Percentiles rank a stretch among this genome's conserved stretches.
phyloP scores from a whole-genome alignment of 2,888 invertebrate species.

The Eueremaeus valkanovi region DNA sequence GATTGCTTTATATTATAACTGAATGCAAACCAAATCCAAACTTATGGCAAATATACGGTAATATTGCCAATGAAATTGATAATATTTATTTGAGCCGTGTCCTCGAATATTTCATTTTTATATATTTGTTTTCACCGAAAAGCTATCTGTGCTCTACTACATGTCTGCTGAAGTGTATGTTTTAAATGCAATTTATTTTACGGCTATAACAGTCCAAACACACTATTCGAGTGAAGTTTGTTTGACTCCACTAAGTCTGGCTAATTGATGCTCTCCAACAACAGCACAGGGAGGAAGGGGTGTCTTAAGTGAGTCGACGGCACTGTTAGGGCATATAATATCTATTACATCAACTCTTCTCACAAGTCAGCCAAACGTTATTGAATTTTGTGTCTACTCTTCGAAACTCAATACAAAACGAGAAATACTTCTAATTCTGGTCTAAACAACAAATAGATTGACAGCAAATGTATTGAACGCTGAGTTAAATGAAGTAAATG shows the following conservation, averaged over 20 bases:
- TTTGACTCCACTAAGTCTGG: constrained; percentile 28
- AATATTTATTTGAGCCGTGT: constrained; percentile 17
- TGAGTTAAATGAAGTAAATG: neutral
- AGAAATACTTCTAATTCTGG: neutral
- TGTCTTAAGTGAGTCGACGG: neutral
- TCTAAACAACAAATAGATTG: too few relatives aligned
- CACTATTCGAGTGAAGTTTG: constrained; percentile 17
- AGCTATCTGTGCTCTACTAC: neutral
- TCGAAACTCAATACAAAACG: neutral
- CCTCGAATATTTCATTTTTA: constrained; percentile 11
- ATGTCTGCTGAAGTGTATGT: neutral
- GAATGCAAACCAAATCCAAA: neutral
- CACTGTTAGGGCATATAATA: neutral
- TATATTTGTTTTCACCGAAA: neutral
- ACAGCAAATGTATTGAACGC: too few relatives aligned
- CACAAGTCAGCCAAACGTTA: too few relatives aligned
- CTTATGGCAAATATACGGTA: neutral
- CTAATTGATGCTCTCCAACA: constrained; percentile 12
- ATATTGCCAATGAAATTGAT: too few relatives aligned
- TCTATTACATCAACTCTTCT: neutral
- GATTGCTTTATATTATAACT: neutral
- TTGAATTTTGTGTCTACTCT: neutral
- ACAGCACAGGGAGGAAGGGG: neutral
- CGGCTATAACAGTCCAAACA: constrained; percentile 29
- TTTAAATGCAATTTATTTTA: constrained; percentile 19